Percentiles rank a stretch among this genome's conserved stretches.
Evolutionary conservation across 2,888 invertebrate species (phyloP).

Genomic region (Drosophila mimica): DNA sequence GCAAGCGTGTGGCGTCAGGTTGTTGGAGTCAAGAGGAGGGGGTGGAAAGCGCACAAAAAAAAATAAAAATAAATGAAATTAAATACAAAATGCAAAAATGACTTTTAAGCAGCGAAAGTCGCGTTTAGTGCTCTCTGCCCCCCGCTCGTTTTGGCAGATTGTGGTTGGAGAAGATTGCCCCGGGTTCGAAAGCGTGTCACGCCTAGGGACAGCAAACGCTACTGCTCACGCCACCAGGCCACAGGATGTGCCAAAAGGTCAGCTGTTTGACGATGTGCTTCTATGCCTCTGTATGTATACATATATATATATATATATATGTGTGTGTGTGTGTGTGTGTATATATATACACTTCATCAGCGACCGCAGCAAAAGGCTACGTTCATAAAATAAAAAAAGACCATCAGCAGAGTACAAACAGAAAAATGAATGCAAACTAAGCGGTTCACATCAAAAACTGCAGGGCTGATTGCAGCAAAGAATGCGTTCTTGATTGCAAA

Average conservation of each 20-base stretch:
- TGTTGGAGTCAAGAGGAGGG: neutral
- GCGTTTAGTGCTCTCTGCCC: constrained; percentile 56
- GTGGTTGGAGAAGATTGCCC: constrained; percentile 18
- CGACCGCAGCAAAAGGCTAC: constrained; percentile 67
- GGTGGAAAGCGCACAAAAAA: constrained; percentile 7
- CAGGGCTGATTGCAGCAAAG: constrained; percentile 24
- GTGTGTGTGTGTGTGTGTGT: constrained; percentile 7
- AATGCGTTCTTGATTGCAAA: neutral
- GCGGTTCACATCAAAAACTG: constrained; percentile 18
- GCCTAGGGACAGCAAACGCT: constrained; percentile 31
- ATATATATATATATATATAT: neutral
- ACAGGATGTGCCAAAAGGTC: constrained; percentile 71
- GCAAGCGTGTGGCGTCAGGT: constrained; percentile 39
- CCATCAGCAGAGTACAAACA: constrained; percentile 12
- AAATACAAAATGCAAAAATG: constrained; percentile 80
- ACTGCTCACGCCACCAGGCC: constrained; percentile 4
- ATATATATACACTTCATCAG: constrained; percentile 73
- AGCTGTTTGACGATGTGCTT: constrained; percentile 56
- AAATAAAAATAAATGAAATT: constrained; percentile 53
- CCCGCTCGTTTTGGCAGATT: constrained; percentile 2
- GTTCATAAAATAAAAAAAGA: constrained; percentile 46
- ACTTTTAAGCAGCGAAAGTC: constrained; percentile 77
- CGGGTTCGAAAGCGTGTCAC: constrained; percentile 22
- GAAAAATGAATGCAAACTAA: constrained; percentile 37
- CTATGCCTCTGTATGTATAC: constrained; percentile 10